Base-by-base conservation (phyloP, 2,113 vertebrate genomes). In the Toxostoma redivivum region DNA sequence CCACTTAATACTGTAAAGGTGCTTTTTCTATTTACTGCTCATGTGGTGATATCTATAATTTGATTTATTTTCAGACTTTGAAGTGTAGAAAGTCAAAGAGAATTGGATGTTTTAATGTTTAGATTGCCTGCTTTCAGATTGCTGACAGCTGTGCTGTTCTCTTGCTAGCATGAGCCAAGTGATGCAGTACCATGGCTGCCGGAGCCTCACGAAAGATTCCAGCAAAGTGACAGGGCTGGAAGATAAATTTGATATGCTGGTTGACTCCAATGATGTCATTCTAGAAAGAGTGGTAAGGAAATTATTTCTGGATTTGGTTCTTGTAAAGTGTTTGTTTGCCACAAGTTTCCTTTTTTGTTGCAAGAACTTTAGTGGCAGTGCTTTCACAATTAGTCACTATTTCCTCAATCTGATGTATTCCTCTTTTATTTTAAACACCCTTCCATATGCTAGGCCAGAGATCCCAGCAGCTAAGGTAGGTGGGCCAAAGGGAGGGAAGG, bases 141-240 rank as follows among this genome's bases (percentile, higher is more conserved):
- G 35, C 44, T 94, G 10, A 91, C 23, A 56, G 31, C 77, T 94
- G 21, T 93, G 6, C n/a, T 66, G 48, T 86, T 91, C 64, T 92
- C 56, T 79, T 84, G 18, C 11, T 87, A 99, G 99, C 97, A 99
- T 99, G 99, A 99, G 98, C 91, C 98, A 97, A 89, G 96, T 99
- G 25, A 99, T 99, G 99, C 98, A 99, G 28, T 98, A 99, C 94
- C 99, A 99, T 0, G 98, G 99, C 64, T 99, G 99, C 95, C 98
- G 97, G 35, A 98, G 99, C 95, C 98, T 98, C 95, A 88, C 99
- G 62, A 98, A 95, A 45, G 98, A 99, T 88, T 93, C 48, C 50
- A 98, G 95, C 89, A 99, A 98, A 89, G 97, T 98, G 85, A 99
- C 98, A 0, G 99, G 98, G 17, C 77, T 99, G 92, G 99, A 99